Percentiles rank a stretch among this genome's conserved stretches.
These are phyloP conservation scores for Rhimphoctona megacephalus DNA, from an alignment of 2,888 invertebrate species.

Conservation along the genomic window DNA sequence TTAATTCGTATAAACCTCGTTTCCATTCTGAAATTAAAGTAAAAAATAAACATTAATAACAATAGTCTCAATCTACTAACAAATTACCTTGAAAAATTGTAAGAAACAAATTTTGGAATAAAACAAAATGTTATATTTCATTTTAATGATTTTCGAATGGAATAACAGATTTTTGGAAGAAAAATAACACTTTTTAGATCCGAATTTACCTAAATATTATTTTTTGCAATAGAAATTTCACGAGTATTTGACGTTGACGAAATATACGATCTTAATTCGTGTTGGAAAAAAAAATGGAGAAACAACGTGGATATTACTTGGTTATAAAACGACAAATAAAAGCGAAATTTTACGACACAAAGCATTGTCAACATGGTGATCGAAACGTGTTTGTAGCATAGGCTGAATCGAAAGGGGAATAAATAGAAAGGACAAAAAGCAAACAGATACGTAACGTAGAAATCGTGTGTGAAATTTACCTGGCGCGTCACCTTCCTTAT, in stretches of 20 bases:
- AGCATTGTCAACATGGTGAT: slow-evolving; percentile 57
- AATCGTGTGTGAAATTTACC: slow-evolving; percentile 73
- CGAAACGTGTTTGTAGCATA: slow-evolving; percentile 23
- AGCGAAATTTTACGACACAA: background rate
- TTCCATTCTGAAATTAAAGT: slow-evolving; percentile 89
- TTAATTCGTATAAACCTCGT: slow-evolving; percentile 91
- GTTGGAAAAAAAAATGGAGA: background rate
- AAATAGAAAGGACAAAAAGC: slow-evolving; percentile 3
- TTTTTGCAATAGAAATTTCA: background rate
- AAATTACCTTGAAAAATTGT: background rate
- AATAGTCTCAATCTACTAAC: background rate
- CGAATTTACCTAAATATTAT: background rate
- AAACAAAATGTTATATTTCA: background rate
- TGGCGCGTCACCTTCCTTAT: slow-evolving; percentile 83
- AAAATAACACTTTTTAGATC: background rate
- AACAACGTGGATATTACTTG: slow-evolving; percentile 5
- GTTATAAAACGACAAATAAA: slow-evolving; percentile 29
- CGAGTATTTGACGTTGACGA: background rate
- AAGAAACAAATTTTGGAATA: background rate
- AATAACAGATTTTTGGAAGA: too few species aligned
- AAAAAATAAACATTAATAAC: slow-evolving; percentile 51
- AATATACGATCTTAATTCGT: background rate
- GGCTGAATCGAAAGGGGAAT: slow-evolving; percentile 3
- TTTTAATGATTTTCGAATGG: background rate
- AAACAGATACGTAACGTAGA: slow-evolving; percentile 36